Base-by-base conservation (phyloP, 2,113 vertebrate species). In the Oncorhynchus gorbuscha region DNA sequence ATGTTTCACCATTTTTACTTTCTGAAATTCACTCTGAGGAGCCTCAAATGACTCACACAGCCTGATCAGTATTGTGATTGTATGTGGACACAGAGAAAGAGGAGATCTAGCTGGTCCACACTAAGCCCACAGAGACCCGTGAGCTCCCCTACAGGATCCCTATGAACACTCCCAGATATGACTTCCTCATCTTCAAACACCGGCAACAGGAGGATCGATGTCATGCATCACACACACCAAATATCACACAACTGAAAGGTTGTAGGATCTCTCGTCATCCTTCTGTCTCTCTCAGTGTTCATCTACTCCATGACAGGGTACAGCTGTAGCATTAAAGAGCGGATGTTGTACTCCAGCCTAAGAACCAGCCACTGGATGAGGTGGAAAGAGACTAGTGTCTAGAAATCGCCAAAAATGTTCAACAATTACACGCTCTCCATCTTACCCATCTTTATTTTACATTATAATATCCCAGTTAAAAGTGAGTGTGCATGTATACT, bases 261-360 rank as follows among this genome's bases (percentile, higher is more conserved):
- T 61, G 5, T 18, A n/a, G 58, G 20, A 51, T 51, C 49, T 51
- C 49, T 39, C 35, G 7, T 39, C 35, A 39, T 39, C 35, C 7
- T 39, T 39, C 16, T 18, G 1, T 72, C 4, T 86, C 74, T 86
- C 86, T 0, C 93, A 99, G 98, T 99, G 72, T 99, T 99, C 79
- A 97, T 99, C 90, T 99, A 99, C 90, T 99, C 98, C 9, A 99
- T 99, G 98, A 97, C 97, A 0, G 98, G 98, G 0, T 98, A 98
- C 92, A 99, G 95, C 84, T 99, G 98, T 85, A 97, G 97, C 83
- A 97, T 99, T 89, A 98, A 96, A 81, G 97, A 99, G 76, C 93
- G 97, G 74, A 99, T 99, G 98, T 90, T 99, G 32, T 99, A 99
- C 85, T 99, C 97, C 80, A 99, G 98, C 94, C 99, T 91, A 99